Evolutionary conservation across 2,113 vertebrate species (phyloP).

Genomic region (Misgurnus anguillicaudatus): DNA sequence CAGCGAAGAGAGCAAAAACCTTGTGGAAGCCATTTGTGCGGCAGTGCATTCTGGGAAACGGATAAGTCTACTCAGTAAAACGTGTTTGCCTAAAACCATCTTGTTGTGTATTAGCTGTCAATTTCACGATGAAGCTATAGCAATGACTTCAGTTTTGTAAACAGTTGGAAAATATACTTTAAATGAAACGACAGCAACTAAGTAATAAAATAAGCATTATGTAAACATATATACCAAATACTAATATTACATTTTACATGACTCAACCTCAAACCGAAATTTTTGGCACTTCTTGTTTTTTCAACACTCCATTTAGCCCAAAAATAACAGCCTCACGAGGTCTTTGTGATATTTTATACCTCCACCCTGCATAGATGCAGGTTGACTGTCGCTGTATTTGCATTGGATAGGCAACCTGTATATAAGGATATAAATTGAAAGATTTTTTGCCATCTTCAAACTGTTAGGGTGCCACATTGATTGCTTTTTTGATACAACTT

Average conservation of each 20-base stretch:
- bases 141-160: neutral
- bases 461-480: too few relatives aligned
- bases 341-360: neutral
- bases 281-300: neutral
- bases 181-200: too few relatives aligned
- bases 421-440: too few relatives aligned
- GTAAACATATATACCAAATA: neutral
- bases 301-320: neutral
- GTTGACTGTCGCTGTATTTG: neutral
- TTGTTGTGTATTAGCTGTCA: neutral
- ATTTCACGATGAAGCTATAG: neutral
- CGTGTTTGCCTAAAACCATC: neutral
- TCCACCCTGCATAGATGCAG: neutral
- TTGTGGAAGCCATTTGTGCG: slow-evolving; percentile 54
- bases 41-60: slow-evolving; percentile 17
- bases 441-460: too few relatives aligned
- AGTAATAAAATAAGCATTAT: neutral
- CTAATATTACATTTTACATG: neutral
- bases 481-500: too few relatives aligned
- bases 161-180: neutral
- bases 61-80: slow-evolving; percentile 24
- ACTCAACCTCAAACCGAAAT: neutral
- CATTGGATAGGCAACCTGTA: neutral
- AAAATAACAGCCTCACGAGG: neutral
- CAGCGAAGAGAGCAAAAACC: slow-evolving; percentile 55